A percentile compares a stretch with the other conserved stretches of the same genome.
Conservation (phyloP, 2,113 vertebrate species). For the Chaetura pelagica region DNA sequence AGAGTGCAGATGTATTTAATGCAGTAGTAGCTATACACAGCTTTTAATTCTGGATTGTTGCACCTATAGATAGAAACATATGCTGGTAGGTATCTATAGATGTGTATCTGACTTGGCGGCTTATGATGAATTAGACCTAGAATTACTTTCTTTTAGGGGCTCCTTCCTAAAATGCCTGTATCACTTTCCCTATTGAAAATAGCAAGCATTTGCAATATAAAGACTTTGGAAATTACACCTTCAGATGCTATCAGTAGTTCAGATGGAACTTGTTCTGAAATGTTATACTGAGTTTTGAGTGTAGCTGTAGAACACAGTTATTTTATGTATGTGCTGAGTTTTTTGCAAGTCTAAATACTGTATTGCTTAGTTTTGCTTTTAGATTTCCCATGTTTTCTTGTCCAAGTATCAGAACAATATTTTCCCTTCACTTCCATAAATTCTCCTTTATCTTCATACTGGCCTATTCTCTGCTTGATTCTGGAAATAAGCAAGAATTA, state of each 20-base stretch:
- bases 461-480: not conserved
- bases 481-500: not conserved
- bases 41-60: not conserved
- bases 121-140: not conserved
- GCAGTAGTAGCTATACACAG: not conserved
- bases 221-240: not conserved
- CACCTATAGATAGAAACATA: accelerated
- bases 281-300: not conserved
- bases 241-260: not conserved
- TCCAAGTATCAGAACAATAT: not conserved
- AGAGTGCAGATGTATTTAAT: accelerated
- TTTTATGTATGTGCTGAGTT: not conserved
- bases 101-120: accelerated
- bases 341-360: not conserved
- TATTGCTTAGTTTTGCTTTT: not conserved
- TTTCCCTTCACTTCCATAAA: not conserved
- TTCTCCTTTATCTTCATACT: not conserved
- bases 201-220: not conserved
- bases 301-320: not conserved
- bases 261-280: not conserved
- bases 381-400: not conserved
- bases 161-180: not conserved
- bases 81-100: not conserved
- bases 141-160: not conserved
- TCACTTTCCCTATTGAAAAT: not conserved